A percentile compares a stretch with the other conserved stretches of the same genome.
phyloP scores from a whole-genome alignment of 2,888 invertebrate genomes.

The Meta bourneti region DNA sequence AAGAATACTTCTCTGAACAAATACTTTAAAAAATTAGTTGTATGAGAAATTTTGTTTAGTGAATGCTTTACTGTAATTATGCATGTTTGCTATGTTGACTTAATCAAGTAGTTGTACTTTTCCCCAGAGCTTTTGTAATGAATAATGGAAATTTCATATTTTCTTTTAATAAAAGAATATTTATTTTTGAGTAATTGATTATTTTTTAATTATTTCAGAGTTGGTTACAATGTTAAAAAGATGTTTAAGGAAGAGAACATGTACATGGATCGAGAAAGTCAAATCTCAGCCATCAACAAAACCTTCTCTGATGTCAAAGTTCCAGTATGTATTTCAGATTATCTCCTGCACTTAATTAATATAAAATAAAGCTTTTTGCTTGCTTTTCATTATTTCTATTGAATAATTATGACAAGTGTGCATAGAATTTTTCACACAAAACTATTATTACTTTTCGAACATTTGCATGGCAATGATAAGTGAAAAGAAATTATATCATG shows the following conservation, averaged over 20 bases:
- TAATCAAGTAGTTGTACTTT: background rate
- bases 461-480: no score
- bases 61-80: no score
- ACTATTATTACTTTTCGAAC: no score
- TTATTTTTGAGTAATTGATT: constrained; percentile 2
- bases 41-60: no score
- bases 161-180: background rate
- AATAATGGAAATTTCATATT: background rate
- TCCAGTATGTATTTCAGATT: constrained; percentile 80
- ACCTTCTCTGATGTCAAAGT: constrained; percentile 95
- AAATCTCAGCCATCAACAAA: constrained; percentile 97
- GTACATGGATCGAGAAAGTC: constrained; percentile 97
- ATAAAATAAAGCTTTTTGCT: background rate
- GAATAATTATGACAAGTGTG: background rate
- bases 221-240: constrained; percentile 98
- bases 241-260: constrained; percentile 92
- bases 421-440: no score
- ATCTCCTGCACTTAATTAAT: background rate
- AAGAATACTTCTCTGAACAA: no score
- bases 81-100: no score
- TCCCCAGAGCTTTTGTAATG: background rate
- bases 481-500: no score
- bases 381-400: background rate
- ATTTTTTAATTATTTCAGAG: constrained; percentile 81
- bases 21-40: no score